Percentiles rank a stretch among this genome's conserved stretches.
These are phyloP conservation scores for Xyrichtys novacula DNA, from an alignment of 2,797 vertebrate species.

Conservation along the genomic window DNA sequence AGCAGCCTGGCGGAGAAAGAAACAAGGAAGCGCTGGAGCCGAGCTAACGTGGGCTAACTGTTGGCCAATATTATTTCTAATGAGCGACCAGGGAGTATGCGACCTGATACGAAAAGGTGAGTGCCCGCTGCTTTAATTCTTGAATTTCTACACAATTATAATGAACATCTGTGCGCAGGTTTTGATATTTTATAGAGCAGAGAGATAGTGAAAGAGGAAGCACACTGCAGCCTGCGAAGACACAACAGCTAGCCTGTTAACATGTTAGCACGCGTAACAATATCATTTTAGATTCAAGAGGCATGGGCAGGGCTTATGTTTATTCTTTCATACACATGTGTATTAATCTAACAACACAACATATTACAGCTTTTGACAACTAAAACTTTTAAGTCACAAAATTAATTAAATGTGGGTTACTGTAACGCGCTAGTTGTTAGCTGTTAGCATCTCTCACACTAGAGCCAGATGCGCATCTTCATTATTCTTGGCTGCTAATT, in stretches of 20 bases:
- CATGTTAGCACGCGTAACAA: slow-evolving; percentile 42
- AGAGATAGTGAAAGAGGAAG: slow-evolving; percentile 67
- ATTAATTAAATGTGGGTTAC: neutral
- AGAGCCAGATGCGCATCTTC: slow-evolving; percentile 70
- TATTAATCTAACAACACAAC: neutral
- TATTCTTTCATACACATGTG: neutral
- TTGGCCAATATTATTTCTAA: slow-evolving; percentile 77
- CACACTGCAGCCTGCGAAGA: slow-evolving; percentile 50
- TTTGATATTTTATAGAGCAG: neutral
- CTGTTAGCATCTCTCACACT: slow-evolving; percentile 45
- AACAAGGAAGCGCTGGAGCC: slow-evolving; percentile 79
- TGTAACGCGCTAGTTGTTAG: slow-evolving; percentile 51
- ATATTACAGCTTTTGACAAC: fast-evolving
- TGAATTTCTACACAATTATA: neutral
- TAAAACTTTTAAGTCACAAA: neutral
- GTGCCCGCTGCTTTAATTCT: slow-evolving; percentile 23
- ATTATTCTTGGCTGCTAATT: slow-evolving; percentile 55
- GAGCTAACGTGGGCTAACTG: slow-evolving; percentile 74
- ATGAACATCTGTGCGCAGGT: neutral
- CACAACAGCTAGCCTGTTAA: slow-evolving; percentile 60
- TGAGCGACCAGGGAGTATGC: slow-evolving; percentile 84
- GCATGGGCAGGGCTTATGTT: neutral
- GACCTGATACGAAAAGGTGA: slow-evolving; percentile 82
- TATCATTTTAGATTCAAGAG: neutral
- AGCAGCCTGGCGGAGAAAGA: slow-evolving; percentile 60